Base-by-base conservation (phyloP, 2,888 invertebrate species). In the Archaeoteleia sp. region DNA sequence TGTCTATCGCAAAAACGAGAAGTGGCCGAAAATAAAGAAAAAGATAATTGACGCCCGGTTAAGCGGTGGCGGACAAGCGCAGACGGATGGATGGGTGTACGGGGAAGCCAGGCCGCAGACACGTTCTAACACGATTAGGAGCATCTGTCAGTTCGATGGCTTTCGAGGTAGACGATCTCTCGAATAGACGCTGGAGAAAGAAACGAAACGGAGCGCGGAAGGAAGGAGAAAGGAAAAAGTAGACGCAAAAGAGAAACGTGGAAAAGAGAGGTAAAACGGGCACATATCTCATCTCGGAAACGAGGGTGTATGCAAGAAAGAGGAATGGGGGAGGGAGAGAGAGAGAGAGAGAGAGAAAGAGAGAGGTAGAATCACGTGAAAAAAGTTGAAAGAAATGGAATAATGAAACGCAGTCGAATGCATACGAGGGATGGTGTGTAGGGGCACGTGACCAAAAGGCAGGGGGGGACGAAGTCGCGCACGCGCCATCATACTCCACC, bases 401-500 rank as follows among this genome's bases (percentile, higher is more conserved):
- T 46, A 70, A 65, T 43, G 71, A 71, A 70, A 62, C 65, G 62
- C 63, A 66, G 54, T 48, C 43, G 45, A 42, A 42, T 43, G 25
- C 12, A 30, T 14, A 10, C 12, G 15, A 43, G 65, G 70, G 65
- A 57, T 65, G 65, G 61, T 29, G 51, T 43, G 55, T 49, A 53
- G 60, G 48, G 76, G 79, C 81, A 79, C 80, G 80, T 78, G 81
- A 81, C 79, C 81, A 78, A 78, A 80, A 79, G 68, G 74, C 75
- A 74, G 74, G 75, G 67, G 77, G 74, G 73, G n/a, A n/a, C 74
- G 74, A 49, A 39, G 46, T 73, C 72, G 79, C 81, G 81, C 82
- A 83, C 82, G 82, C 80, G 81, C 80, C 82, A 76, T 80, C 80
- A 79, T 74, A 67, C 79, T 82, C 80, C 82, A 82, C 82, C 82